Evolutionary conservation across 2,113 vertebrate species (phyloP).

Genomic region (Galemys pyrenaicus): DNA sequence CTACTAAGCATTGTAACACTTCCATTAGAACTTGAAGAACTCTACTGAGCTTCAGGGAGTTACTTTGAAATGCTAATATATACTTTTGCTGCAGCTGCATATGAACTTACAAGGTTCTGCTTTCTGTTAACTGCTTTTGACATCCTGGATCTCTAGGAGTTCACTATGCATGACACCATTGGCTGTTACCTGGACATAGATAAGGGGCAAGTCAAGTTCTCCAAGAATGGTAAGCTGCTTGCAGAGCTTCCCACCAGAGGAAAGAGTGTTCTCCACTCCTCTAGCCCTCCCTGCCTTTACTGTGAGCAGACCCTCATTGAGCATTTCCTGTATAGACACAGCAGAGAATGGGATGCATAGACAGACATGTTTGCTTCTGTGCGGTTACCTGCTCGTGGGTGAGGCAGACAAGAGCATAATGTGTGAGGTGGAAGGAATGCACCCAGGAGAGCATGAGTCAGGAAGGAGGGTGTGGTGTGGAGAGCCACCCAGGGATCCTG

Average conservation of each 20-base stretch:
- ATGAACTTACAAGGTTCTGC: neutral
- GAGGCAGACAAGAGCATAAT: neutral
- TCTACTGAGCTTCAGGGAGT: neutral
- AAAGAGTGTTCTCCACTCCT: neutral
- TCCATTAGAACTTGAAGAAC: neutral
- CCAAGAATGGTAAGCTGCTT: conserved; percentile 92
- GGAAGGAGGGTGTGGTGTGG: neutral
- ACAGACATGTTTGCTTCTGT: neutral
- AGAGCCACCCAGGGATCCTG: accelerated
- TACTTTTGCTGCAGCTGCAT: neutral
- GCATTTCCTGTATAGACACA: neutral
- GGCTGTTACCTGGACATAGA: conserved; percentile 95
- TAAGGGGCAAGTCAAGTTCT: conserved; percentile 91
- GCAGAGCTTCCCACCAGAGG: neutral
- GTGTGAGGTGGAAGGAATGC: neutral
- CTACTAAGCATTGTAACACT: neutral
- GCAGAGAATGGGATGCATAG: neutral
- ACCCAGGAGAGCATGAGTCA: neutral
- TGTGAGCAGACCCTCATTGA: neutral
- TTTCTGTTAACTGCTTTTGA: neutral
- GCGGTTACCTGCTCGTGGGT: neutral
- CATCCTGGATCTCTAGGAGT: conserved; percentile 88
- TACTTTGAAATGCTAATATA: neutral
- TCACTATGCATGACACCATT: conserved; percentile 98
- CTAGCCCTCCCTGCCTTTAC: neutral